A percentile compares a stretch with the other conserved stretches of the same genome.
Evolutionary conservation across 2,797 vertebrate genomes (phyloP).

Genomic region (Danionella dracula): DNA sequence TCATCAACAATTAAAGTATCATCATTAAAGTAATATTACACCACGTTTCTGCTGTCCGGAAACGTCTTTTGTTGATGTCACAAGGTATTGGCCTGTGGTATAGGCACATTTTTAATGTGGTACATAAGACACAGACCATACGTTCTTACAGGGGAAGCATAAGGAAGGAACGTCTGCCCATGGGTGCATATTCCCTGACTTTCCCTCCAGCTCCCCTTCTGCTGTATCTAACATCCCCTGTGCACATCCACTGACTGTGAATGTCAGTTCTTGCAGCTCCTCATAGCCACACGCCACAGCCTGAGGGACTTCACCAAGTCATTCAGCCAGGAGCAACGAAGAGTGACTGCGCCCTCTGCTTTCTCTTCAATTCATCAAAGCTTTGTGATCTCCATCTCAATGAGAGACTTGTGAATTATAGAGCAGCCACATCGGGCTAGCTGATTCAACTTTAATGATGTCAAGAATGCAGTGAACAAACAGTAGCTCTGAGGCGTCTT

Average conservation of each 20-base stretch:
- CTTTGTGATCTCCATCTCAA: constrained; percentile 23
- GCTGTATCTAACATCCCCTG: neutral
- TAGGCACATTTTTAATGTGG: too few relatives aligned
- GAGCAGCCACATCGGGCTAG: constrained; percentile 10
- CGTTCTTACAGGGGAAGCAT: neutral
- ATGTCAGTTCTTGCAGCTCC: neutral
- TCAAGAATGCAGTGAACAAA: constrained; percentile 38
- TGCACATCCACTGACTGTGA: neutral
- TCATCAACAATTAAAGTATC: too few relatives aligned
- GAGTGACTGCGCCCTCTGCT: neutral
- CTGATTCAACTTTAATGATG: constrained; percentile 34
- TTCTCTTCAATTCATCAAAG: constrained; percentile 25
- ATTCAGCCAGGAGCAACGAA: neutral
- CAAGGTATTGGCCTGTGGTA: too few relatives aligned
- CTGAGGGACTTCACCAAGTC: neutral
- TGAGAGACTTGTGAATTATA: constrained; percentile 33
- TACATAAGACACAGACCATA: neutral
- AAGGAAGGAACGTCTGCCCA: constrained; percentile 9
- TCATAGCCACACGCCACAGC: constrained; percentile 9
- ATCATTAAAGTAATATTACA: too few relatives aligned
- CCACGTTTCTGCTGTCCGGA: too few relatives aligned
- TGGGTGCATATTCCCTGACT: constrained; percentile 3
- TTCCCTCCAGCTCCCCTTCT: neutral
- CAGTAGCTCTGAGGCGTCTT: constrained; percentile 22
- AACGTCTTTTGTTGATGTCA: too few relatives aligned